phyloP scores from a whole-genome alignment of 2,797 vertebrate genomes.

The Karalla daura region DNA sequence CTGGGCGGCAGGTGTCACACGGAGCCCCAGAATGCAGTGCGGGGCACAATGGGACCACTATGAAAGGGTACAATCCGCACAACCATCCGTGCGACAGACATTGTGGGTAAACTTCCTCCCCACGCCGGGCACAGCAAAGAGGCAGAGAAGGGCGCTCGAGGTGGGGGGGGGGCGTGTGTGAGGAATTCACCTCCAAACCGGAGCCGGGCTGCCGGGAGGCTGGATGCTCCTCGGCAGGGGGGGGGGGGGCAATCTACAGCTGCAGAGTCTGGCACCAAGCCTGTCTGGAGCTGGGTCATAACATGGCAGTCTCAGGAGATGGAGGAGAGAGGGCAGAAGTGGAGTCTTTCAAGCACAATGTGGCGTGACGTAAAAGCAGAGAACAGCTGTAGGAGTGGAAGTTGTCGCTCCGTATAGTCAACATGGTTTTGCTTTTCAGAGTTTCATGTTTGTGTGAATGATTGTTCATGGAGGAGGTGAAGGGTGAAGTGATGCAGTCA shows the following conservation, averaged over 20 bases:
- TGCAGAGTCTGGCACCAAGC: constrained; percentile 12
- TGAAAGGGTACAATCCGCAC: constrained; percentile 77
- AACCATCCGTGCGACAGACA: constrained; percentile 78
- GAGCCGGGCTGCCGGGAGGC: constrained; percentile 29
- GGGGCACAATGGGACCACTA: constrained; percentile 85
- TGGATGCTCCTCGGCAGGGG: constrained; percentile 39
- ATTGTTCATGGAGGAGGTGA: too few relatives aligned
- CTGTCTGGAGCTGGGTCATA: not conserved
- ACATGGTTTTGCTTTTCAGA: too few relatives aligned
- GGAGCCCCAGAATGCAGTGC: constrained; percentile 85
- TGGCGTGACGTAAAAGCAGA: too few relatives aligned
- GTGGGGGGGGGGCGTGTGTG: constrained; percentile 60
- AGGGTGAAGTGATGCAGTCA: too few relatives aligned
- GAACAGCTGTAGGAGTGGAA: too few relatives aligned
- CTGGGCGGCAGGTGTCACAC: constrained; percentile 82
- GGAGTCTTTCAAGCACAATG: not conserved
- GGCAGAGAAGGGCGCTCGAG: constrained; percentile 68
- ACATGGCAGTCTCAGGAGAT: not conserved
- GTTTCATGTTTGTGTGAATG: too few relatives aligned
- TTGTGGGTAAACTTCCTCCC: constrained; percentile 75
- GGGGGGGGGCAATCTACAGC: constrained; percentile 15
- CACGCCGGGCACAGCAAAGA: constrained; percentile 20
- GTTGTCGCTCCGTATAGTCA: too few relatives aligned
- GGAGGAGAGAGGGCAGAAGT: not conserved
- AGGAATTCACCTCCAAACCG: constrained; percentile 32